These are phyloP conservation scores for Scolopax bukidnonensis DNA, from an alignment of 2,797 vertebrate genomes.

Conservation along the genomic window DNA sequence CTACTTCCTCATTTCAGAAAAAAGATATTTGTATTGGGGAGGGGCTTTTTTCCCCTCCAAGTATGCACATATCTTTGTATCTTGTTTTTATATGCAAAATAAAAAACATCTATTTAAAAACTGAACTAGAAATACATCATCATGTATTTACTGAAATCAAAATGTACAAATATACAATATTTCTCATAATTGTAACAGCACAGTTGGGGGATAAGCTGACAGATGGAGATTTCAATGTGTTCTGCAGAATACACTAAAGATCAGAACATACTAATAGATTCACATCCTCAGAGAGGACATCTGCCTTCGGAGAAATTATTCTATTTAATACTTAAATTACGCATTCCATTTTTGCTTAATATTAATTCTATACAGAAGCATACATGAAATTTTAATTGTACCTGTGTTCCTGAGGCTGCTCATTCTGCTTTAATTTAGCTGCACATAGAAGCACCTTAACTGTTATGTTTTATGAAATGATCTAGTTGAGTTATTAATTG, in stretches of 20 bases:
- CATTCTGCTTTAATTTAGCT: neutral
- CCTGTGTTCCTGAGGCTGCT: neutral
- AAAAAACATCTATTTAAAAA: neutral
- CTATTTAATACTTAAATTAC: neutral
- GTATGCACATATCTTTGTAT: neutral
- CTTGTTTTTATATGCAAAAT: neutral
- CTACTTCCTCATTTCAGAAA: neutral
- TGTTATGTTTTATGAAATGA: neutral
- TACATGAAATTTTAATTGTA: neutral
- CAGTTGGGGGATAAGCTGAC: neutral
- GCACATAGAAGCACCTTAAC: neutral
- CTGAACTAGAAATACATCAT: neutral
- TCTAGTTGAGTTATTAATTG: neutral
- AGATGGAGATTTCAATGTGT: neutral
- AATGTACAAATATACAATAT: neutral
- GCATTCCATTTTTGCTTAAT: neutral
- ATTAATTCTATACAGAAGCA: neutral
- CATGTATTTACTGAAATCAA: neutral
- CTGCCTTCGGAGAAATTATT: neutral
- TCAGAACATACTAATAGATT: neutral
- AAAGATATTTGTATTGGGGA: accelerated
- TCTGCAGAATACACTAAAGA: neutral
- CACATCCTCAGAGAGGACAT: neutral
- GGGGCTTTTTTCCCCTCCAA: neutral
- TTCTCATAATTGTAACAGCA: neutral